Conservation (phyloP, 2,113 vertebrate species). For the Leptobrachium ailaonicum region DNA sequence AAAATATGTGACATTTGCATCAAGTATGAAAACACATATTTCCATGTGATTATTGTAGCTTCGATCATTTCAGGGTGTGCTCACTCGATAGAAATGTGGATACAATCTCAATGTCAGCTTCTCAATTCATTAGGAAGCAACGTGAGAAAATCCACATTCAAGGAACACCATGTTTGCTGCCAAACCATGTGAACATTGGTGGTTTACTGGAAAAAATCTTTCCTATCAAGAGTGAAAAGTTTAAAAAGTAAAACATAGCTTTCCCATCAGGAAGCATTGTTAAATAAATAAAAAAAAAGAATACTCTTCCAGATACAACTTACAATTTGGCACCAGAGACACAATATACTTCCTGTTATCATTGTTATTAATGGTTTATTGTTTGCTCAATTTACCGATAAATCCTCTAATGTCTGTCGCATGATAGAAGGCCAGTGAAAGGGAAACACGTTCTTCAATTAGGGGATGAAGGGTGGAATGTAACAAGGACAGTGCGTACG, state of each 20-base stretch:
- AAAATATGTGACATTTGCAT: too few species aligned
- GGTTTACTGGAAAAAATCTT: background rate
- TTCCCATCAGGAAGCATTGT: background rate
- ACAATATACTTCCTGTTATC: constrained; percentile 19
- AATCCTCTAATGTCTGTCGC: constrained; percentile 22
- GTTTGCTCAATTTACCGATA: constrained; percentile 30
- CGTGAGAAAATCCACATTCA: background rate
- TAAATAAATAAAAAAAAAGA: constrained; percentile 4
- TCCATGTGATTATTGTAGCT: too few species aligned
- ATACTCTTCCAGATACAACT: constrained; percentile 1
- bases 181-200: constrained; percentile 11
- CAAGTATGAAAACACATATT: too few species aligned
- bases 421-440: constrained; percentile 4
- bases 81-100: background rate
- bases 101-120: background rate
- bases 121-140: too few species aligned
- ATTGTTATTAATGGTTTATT: constrained; percentile 30
- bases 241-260: background rate
- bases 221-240: background rate
- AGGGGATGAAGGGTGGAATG: background rate
- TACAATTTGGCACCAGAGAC: too few species aligned
- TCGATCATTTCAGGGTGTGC: background rate
- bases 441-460: constrained; percentile 8
- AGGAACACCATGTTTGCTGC: background rate
- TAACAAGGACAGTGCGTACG: constrained; percentile 17